Conservation (phyloP, 2,888 invertebrate genomes). For the Dusona sp. region DNA sequence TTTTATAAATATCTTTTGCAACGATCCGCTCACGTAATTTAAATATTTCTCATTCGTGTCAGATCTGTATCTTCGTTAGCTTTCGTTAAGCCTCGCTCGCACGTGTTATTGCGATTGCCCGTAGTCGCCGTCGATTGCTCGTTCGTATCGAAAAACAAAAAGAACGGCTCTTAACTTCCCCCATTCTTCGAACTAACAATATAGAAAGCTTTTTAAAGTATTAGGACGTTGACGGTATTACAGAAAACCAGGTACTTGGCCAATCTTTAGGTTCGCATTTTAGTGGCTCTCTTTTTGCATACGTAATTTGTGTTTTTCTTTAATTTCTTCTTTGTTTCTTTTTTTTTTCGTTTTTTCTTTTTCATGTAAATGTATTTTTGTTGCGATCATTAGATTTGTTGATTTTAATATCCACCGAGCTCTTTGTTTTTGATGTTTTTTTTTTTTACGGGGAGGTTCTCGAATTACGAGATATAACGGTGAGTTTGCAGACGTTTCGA, state of each 20-base stretch:
- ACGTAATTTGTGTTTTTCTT: neutral
- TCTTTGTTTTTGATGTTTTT: conserved; percentile 2
- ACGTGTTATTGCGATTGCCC: conserved; percentile 63
- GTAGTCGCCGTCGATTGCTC: conserved; percentile 33
- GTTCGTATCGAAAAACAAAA: conserved; percentile 26
- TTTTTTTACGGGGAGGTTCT: neutral
- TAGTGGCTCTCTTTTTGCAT: conserved; percentile 44
- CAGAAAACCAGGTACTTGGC: conserved; percentile 70
- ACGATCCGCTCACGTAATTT: conserved; percentile 43
- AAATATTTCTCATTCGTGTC: conserved; percentile 47
- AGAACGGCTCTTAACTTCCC: neutral
- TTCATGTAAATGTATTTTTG: conserved; percentile 10
- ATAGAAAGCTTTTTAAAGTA: conserved; percentile 56
- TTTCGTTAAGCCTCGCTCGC: conserved; percentile 33
- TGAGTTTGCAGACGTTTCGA: conserved; percentile 6
- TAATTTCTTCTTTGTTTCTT: conserved; percentile 10
- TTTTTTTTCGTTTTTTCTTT: neutral
- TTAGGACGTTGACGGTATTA: conserved; percentile 62
- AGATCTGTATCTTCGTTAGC: conserved; percentile 60
- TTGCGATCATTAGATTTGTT: conserved; percentile 9
- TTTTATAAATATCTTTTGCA: conserved; percentile 45
- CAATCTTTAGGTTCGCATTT: conserved; percentile 63
- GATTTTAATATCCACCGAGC: conserved; percentile 25
- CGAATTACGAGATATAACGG: conserved; percentile 13
- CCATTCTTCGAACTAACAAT: conserved; percentile 35